These are phyloP conservation scores for Enteromius paludinosus DNA, from an alignment of 2,797 vertebrate genomes.

Conservation along the genomic window DNA sequence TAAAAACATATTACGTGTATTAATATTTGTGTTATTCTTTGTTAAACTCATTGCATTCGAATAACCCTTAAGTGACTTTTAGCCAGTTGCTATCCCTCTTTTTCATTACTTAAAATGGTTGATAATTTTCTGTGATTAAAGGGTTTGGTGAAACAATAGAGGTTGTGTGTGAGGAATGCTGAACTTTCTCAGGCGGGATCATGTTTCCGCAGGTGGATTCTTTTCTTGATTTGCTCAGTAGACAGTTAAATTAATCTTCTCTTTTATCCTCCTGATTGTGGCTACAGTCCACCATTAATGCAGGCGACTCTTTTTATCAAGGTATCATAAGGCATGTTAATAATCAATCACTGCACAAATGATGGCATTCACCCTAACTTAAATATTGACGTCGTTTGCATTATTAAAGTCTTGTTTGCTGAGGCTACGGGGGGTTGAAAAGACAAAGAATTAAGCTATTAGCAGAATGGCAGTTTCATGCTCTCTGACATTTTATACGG, in stretches of 20 bases:
- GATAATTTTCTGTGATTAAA: slow-evolving; percentile 59
- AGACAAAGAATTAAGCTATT: slow-evolving; percentile 13
- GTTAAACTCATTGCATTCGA: neutral
- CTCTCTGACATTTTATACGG: slow-evolving; percentile 34
- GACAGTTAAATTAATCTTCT: slow-evolving; percentile 34
- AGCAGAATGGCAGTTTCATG: slow-evolving; percentile 35
- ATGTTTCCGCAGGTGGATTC: slow-evolving; percentile 40
- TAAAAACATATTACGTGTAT: neutral
- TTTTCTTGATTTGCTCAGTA: slow-evolving; percentile 35
- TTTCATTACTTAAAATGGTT: slow-evolving; percentile 57
- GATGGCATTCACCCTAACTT: neutral
- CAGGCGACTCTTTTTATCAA: slow-evolving; percentile 21
- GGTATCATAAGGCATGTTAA: slow-evolving; percentile 10
- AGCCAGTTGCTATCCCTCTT: neutral
- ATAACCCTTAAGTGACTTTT: neutral
- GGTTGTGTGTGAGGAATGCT: slow-evolving; percentile 36
- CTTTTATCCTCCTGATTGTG: slow-evolving; percentile 34
- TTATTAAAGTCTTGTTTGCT: slow-evolving; percentile 21
- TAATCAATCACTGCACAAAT: neutral
- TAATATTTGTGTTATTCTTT: neutral
- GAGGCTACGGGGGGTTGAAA: neutral
- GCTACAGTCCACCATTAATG: neutral
- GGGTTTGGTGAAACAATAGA: slow-evolving; percentile 52
- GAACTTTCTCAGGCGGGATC: slow-evolving; percentile 29
- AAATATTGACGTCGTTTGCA: slow-evolving; percentile 12